Evolutionary conservation across 2,888 invertebrate genomes (phyloP).

Genomic region (Alentia gelatinosa): DNA sequence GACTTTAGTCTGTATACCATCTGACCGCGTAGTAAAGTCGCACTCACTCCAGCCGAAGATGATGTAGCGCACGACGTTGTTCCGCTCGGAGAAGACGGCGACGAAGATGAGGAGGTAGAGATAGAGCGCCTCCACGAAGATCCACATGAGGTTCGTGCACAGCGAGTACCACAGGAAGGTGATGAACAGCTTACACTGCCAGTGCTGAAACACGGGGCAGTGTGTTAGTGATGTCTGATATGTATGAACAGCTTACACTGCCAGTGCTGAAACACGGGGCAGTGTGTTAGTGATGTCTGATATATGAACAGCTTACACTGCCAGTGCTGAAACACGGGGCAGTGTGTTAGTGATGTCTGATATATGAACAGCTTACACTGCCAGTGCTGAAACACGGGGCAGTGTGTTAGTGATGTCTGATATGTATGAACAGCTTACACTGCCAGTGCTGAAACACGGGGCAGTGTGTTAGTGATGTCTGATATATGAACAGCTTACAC

Average conservation of each 20-base stretch:
- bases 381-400: conserved; percentile 83
- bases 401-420: conserved; percentile 84
- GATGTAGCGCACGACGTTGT: conserved; percentile 84
- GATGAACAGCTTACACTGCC: conserved; percentile 86
- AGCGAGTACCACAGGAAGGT: conserved; percentile 86
- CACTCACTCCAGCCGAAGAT: conserved; percentile 86
- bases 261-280: conserved; percentile 82
- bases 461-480: too few species aligned
- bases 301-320: conserved; percentile 85
- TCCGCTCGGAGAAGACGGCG: conserved; percentile 86
- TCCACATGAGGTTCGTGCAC: conserved; percentile 87
- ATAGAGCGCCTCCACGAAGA: conserved; percentile 87
- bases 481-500: too few species aligned
- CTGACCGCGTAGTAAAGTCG: too few species aligned
- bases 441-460: conserved; percentile 85
- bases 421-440: conserved; percentile 85
- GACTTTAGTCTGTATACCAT: too few species aligned
- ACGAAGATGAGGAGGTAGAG: conserved; percentile 86
- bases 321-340: conserved; percentile 83
- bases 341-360: background rate
- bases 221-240: conserved; percentile 85
- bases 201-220: conserved; percentile 82
- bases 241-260: conserved; percentile 85
- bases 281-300: background rate
- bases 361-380: conserved; percentile 85